Conservation (phyloP, 1,140 invertebrate genomes). For the Brachionus sp. region DNA sequence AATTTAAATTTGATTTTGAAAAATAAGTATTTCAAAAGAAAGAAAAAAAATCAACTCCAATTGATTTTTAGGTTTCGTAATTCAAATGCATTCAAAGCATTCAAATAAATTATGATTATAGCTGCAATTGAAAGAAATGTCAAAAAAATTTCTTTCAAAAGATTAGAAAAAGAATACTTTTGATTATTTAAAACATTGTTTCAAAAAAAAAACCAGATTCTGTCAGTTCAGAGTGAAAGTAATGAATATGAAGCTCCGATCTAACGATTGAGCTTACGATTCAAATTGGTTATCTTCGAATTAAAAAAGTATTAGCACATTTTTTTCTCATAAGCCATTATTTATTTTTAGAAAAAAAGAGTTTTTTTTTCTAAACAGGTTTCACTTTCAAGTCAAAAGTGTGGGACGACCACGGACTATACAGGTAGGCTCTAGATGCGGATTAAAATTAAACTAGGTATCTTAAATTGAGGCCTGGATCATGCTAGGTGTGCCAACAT, state of each 20-base stretch:
- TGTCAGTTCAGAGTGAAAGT: background rate
- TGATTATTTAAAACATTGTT: background rate
- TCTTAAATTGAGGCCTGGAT: background rate
- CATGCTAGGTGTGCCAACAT: background rate
- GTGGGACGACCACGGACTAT: background rate
- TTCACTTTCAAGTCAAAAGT: background rate
- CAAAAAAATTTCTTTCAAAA: slow-evolving; percentile 16
- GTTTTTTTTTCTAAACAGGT: no score
- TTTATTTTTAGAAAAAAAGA: slow-evolving; percentile 3
- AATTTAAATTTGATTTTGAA: background rate
- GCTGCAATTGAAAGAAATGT: slow-evolving; percentile 3
- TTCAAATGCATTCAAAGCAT: background rate
- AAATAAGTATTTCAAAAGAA: background rate
- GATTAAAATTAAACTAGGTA: background rate
- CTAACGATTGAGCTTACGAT: background rate
- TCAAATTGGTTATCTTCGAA: background rate
- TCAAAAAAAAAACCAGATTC: background rate
- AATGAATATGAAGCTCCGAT: background rate
- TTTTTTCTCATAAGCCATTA: background rate
- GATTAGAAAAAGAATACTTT: slow-evolving; percentile 32
- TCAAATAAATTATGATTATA: slow-evolving; percentile 24
- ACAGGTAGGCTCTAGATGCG: background rate
- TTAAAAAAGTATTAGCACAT: background rate
- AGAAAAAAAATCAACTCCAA: background rate
- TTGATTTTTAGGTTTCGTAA: background rate